phyloP scores from a whole-genome alignment of 2,113 vertebrate species.

The Pica pica region DNA sequence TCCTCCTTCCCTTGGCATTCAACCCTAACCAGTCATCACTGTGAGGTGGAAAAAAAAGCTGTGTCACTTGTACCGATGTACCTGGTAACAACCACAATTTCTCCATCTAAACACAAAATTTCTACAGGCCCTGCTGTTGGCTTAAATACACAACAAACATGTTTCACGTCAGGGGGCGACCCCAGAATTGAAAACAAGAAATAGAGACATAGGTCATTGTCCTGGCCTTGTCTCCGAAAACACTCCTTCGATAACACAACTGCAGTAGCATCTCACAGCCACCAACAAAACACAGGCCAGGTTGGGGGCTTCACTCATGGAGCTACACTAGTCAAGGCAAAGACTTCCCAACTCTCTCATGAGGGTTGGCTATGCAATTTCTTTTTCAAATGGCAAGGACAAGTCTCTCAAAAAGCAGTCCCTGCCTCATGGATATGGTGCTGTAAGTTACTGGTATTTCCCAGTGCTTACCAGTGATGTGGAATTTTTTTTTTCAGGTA shows the following conservation, averaged over 20 bases:
- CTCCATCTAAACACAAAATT: neutral
- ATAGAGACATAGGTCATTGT: neutral
- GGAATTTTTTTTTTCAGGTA: neutral
- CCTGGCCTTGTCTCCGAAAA: neutral
- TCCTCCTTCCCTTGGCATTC: neutral
- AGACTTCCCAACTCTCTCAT: neutral
- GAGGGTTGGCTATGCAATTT: neutral
- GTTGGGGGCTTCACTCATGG: neutral
- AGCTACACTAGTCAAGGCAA: neutral
- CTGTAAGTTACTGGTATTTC: neutral
- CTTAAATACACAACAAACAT: neutral
- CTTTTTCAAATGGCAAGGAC: neutral
- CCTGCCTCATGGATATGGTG: neutral
- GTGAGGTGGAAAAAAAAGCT: neutral
- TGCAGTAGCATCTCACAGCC: neutral
- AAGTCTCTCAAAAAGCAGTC: neutral
- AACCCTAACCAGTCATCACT: neutral
- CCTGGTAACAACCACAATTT: constrained; percentile 20
- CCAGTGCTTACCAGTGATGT: neutral
- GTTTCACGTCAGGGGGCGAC: neutral
- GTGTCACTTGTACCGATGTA: constrained; percentile 6
- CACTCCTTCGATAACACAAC: neutral
- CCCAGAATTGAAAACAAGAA: neutral
- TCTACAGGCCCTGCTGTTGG: neutral
- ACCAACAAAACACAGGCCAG: neutral